phyloP scores from a whole-genome alignment of 2,797 vertebrate genomes.

The Parauchenoglanis punctatus region DNA sequence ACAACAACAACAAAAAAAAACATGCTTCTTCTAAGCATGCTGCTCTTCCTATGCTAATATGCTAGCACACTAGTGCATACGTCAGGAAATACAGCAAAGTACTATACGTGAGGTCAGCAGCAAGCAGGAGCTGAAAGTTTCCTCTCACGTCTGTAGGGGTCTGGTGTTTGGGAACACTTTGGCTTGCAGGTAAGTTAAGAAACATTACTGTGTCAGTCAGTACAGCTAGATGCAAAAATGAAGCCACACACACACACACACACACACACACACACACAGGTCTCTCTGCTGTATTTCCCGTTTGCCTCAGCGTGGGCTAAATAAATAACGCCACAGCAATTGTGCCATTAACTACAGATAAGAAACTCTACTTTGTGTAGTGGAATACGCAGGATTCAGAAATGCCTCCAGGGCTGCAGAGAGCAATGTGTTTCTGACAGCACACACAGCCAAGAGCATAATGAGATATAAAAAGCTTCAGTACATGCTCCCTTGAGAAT shows the following conservation, averaged over 20 bases:
- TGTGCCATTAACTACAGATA: too few relatives aligned
- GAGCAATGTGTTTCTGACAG: not conserved
- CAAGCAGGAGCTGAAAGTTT: not conserved
- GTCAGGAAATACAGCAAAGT: not conserved
- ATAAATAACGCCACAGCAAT: not conserved
- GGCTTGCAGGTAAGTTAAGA: not conserved
- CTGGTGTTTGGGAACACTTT: not conserved
- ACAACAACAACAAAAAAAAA: not conserved
- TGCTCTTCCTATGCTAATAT: not conserved
- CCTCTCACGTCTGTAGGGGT: not conserved
- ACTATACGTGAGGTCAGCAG: not conserved
- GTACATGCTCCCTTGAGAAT: not conserved
- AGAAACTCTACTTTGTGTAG: not conserved
- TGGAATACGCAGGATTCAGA: not conserved
- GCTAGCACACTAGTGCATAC: not conserved
- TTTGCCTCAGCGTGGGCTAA: not conserved
- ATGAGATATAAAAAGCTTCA: conserved; percentile 13
- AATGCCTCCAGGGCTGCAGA: not conserved
- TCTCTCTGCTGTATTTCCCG: not conserved
- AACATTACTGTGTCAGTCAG: not conserved
- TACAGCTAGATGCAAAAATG: not conserved
- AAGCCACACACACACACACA: not conserved
- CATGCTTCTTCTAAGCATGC: not conserved
- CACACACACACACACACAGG: not conserved
- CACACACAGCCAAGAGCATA: not conserved